Conservation (phyloP, 2,888 invertebrate species). For the Eupelmus urozonus region DNA sequence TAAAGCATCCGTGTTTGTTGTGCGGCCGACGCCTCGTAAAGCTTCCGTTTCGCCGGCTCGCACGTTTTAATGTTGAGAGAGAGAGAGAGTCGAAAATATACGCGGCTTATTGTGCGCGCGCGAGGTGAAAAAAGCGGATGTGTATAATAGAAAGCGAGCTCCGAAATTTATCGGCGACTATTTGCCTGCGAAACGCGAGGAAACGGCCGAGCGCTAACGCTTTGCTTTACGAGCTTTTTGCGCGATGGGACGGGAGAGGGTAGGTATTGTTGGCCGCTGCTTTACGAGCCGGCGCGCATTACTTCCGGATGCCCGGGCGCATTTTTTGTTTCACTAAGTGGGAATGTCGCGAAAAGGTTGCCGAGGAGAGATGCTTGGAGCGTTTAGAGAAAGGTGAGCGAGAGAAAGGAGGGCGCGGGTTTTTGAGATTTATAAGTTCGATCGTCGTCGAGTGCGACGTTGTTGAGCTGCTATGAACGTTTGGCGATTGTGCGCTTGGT, state of each 20-base stretch:
- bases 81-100: too few species aligned
- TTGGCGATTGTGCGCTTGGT: too few species aligned
- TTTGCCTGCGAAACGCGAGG: conserved; percentile 6
- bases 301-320: conserved; percentile 72
- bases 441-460: background rate
- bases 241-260: background rate
- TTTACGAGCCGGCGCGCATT: conserved; percentile 69
- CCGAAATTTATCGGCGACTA: conserved; percentile 66
- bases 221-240: conserved; percentile 49
- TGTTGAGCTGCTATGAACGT: background rate
- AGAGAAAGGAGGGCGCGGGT: background rate
- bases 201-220: background rate
- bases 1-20: conserved; percentile 68
- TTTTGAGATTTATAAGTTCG: conserved; percentile 13
- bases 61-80: conserved; percentile 8
- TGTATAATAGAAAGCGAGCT: background rate
- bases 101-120: too few species aligned
- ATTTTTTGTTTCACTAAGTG: conserved; percentile 72
- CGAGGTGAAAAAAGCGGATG: conserved; percentile 44
- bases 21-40: conserved; percentile 61
- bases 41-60: conserved; percentile 49
- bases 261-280: conserved; percentile 65
- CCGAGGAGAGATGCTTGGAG: too few species aligned
- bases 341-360: too few species aligned
- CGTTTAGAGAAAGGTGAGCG: too few species aligned